These are phyloP conservation scores for Naja naja DNA, from an alignment of 2,113 vertebrate genomes.

Conservation along the genomic window DNA sequence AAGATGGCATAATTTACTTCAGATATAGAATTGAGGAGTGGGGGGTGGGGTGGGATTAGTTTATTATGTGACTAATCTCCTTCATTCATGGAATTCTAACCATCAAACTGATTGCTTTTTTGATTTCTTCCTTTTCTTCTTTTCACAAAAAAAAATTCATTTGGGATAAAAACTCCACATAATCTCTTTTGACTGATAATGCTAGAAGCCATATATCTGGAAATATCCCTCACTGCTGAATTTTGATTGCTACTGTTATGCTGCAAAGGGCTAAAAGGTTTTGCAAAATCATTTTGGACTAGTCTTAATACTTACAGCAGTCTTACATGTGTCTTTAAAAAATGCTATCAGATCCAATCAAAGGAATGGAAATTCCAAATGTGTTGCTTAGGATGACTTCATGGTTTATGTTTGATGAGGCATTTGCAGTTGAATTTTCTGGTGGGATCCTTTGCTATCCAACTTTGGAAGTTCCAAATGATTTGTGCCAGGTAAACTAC, in stretches of 20 bases:
- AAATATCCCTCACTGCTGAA: neutral
- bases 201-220: neutral
- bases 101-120: neutral
- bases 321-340: slow-evolving; percentile 56
- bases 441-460: slow-evolving; percentile 73
- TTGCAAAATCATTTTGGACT: slow-evolving; percentile 44
- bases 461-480: slow-evolving; percentile 71
- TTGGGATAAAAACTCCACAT: neutral
- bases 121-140: neutral
- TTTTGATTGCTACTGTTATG: neutral
- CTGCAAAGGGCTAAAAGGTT: slow-evolving; percentile 27
- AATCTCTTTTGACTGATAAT: neutral
- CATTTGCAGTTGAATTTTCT: slow-evolving; percentile 53
- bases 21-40: neutral
- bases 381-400: slow-evolving; percentile 24
- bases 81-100: neutral
- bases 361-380: slow-evolving; percentile 53
- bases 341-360: slow-evolving; percentile 47
- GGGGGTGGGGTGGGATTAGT: neutral
- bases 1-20: neutral
- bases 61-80: neutral
- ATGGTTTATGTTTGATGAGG: slow-evolving; percentile 55
- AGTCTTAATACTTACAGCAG: slow-evolving; percentile 38
- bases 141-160: neutral
- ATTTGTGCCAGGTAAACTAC: slow-evolving; percentile 82